Conservation (phyloP, 2,888 invertebrate genomes). For the Spodoptera picta region DNA sequence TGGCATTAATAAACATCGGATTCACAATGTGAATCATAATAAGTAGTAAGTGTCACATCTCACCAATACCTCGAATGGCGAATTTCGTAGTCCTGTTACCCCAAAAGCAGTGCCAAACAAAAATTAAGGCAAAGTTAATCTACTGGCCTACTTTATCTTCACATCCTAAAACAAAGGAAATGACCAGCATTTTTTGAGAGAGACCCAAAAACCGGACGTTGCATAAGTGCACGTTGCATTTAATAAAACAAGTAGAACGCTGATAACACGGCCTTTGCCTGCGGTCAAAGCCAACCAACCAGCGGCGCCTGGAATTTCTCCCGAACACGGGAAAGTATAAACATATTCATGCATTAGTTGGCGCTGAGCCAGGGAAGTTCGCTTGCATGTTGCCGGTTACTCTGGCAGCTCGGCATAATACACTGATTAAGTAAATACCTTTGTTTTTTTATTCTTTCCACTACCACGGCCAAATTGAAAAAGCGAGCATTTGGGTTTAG, state of each 20-base stretch:
- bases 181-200: conserved; percentile 20
- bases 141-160: conserved; percentile 17
- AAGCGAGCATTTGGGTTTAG: conserved; percentile 36
- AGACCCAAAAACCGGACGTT: conserved; percentile 20
- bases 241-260: conserved; percentile 52
- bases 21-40: conserved; percentile 3
- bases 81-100: conserved; percentile 24
- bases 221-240: conserved; percentile 44
- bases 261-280: conserved; percentile 55
- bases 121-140: conserved; percentile 24
- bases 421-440: conserved; percentile 55
- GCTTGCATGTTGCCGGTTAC: conserved; percentile 46
- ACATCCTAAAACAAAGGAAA: conserved; percentile 20
- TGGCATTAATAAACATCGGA: conserved; percentile 4
- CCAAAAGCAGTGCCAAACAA: conserved; percentile 15
- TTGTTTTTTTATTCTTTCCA: conserved; percentile 42
- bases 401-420: conserved; percentile 37
- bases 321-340: conserved; percentile 51
- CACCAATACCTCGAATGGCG: conserved; percentile 1
- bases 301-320: conserved; percentile 48
- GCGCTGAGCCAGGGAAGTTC: conserved; percentile 46
- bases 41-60: background rate
- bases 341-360: conserved; percentile 59
- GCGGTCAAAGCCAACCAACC: conserved; percentile 53
- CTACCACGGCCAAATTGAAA: conserved; percentile 43